A percentile compares a stretch with the other conserved stretches of the same genome.
Evolutionary conservation across 2,888 invertebrate genomes (phyloP).

Genomic region (Aspidiotus destructor): DNA sequence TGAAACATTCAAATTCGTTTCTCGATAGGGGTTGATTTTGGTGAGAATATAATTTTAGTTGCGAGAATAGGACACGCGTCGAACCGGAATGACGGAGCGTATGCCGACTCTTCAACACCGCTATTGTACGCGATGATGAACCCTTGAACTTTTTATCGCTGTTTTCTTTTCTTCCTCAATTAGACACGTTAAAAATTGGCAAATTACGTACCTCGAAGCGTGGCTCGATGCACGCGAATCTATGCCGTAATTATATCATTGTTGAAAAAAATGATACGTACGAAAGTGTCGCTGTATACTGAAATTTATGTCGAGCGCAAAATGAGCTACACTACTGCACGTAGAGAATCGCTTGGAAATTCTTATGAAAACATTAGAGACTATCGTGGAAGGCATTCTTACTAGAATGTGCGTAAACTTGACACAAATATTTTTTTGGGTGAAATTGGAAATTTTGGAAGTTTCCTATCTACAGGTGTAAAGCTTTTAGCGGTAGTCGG

Average conservation of each 20-base stretch:
- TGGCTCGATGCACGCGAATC: not conserved
- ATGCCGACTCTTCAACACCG: not conserved
- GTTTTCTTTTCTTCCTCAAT: not conserved
- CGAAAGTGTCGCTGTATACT: not conserved
- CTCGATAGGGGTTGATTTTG: not conserved
- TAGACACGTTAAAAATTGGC: not conserved
- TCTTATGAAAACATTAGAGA: no score
- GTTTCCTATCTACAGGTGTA: no score
- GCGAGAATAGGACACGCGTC: slow-evolving; percentile 1
- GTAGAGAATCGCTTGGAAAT: no score
- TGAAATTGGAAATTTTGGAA: no score
- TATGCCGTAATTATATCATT: not conserved
- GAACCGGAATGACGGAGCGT: not conserved
- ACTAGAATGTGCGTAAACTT: no score
- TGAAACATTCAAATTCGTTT: slow-evolving; percentile 4
- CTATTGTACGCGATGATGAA: not conserved
- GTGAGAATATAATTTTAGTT: not conserved
- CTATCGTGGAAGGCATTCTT: no score
- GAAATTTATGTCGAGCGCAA: no score
- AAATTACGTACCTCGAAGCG: not conserved
- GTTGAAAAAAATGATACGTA: not conserved
- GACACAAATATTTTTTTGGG: no score
- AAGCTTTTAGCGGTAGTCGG: no score
- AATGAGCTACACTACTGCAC: no score
- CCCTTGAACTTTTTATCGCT: not conserved